Conservation (phyloP, 2,797 vertebrate species). For the Picus viridis region DNA sequence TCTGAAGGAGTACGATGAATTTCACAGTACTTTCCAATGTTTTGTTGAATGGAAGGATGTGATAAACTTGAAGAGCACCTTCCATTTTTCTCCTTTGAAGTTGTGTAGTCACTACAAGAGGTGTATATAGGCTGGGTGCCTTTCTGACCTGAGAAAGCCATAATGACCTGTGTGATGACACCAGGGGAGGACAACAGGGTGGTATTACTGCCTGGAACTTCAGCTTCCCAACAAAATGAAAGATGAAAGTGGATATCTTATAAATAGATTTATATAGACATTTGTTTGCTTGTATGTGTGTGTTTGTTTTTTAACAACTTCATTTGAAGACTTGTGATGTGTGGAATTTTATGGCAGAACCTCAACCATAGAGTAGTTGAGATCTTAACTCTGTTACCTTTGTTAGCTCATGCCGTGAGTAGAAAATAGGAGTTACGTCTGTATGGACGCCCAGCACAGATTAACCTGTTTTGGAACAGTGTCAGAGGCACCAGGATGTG, state of each 20-base stretch:
- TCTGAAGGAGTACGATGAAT: not conserved
- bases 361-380: not conserved
- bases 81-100: not conserved
- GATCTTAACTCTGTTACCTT: not conserved
- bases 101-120: not conserved
- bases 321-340: not conserved
- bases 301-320: not conserved
- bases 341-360: not conserved
- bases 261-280: not conserved
- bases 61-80: not conserved
- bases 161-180: not conserved
- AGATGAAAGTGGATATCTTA: not conserved
- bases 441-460: not conserved
- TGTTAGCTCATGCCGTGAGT: not conserved
- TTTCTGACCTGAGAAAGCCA: not conserved
- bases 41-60: not conserved
- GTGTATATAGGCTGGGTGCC: not conserved
- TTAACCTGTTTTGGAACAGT: not conserved
- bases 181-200: not conserved
- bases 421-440: not conserved
- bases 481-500: not conserved
- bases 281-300: not conserved
- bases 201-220: not conserved
- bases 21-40: not conserved
- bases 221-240: not conserved